phyloP scores from a whole-genome alignment of 2,797 vertebrate genomes.

The Microtus obscurus region DNA sequence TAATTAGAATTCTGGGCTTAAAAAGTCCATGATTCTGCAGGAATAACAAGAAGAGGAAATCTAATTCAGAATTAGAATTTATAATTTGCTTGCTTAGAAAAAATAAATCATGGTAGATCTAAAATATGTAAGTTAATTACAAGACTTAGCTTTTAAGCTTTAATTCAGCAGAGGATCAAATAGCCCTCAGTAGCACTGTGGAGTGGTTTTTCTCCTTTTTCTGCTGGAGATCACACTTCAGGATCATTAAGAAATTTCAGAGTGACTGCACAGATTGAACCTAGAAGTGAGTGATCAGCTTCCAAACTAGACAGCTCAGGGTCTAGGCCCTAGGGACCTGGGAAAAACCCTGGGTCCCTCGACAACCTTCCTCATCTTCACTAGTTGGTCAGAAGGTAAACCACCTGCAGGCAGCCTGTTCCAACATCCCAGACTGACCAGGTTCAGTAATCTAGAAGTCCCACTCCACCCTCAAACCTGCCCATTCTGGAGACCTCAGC shows the following conservation, averaged over 20 bases:
- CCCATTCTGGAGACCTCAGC: too few relatives aligned
- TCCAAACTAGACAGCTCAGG: too few relatives aligned
- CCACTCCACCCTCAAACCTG: too few relatives aligned
- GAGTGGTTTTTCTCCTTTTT: constrained; percentile 47
- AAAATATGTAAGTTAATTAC: constrained; percentile 76
- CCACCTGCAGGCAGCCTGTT: too few relatives aligned
- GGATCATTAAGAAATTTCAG: constrained; percentile 69
- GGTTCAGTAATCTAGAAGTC: too few relatives aligned
- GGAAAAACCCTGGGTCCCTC: too few relatives aligned
- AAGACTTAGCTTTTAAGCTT: constrained; percentile 67
- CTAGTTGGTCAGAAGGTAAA: too few relatives aligned
- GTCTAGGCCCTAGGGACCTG: too few relatives aligned
- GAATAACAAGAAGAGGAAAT: constrained; percentile 62
- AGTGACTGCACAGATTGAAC: too few relatives aligned
- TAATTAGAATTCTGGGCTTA: constrained; percentile 8
- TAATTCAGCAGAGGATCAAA: constrained; percentile 68
- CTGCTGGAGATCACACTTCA: constrained; percentile 54
- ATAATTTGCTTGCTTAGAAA: constrained; percentile 60
- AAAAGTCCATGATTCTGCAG: constrained; percentile 7
- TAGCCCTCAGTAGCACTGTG: constrained; percentile 58
- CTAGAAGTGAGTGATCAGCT: too few relatives aligned
- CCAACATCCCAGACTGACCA: too few relatives aligned
- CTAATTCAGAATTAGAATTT: constrained; percentile 52
- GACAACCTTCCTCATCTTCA: too few relatives aligned
- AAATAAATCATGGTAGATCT: constrained; percentile 54